phyloP scores from a whole-genome alignment of 1,140 invertebrate genomes.

The Trichoplusia ni region DNA sequence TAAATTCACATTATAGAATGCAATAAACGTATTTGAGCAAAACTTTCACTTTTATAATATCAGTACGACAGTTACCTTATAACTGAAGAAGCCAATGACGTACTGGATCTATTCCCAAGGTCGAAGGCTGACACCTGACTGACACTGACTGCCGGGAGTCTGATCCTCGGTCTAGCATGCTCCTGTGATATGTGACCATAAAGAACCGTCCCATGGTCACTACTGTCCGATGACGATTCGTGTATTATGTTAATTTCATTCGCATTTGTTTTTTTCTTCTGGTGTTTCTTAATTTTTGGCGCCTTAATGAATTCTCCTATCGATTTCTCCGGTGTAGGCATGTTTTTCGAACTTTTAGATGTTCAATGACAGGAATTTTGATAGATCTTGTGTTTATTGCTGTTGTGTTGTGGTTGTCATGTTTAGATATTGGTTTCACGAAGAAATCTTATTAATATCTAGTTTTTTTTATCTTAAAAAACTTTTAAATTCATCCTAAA shows the following conservation, averaged over 20 bases:
- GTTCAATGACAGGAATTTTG: not conserved
- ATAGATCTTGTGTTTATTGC: not conserved
- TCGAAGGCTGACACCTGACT: constrained; percentile 19
- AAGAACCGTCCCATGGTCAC: not conserved
- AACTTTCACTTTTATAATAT: too few species aligned
- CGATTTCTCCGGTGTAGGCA: not conserved
- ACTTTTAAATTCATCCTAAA: too few species aligned
- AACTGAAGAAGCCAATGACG: constrained; percentile 44
- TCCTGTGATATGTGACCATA: not conserved
- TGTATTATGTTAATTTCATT: not conserved
- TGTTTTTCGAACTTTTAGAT: not conserved
- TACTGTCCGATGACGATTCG: constrained; percentile 12
- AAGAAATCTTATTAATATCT: not conserved
- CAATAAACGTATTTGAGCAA: too few species aligned
- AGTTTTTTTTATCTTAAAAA: too few species aligned
- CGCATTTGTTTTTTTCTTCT: too few species aligned
- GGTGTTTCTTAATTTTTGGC: not conserved
- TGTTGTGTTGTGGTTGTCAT: not conserved
- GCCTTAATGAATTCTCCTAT: not conserved
- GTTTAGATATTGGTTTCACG: not conserved
- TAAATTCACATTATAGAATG: too few species aligned
- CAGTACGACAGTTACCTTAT: constrained; percentile 29
- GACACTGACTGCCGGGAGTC: not conserved
- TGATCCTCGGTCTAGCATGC: not conserved
- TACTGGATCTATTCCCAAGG: constrained; percentile 30